phyloP scores from a whole-genome alignment of 2,888 invertebrate species.

The Galerucella calmariensis region DNA sequence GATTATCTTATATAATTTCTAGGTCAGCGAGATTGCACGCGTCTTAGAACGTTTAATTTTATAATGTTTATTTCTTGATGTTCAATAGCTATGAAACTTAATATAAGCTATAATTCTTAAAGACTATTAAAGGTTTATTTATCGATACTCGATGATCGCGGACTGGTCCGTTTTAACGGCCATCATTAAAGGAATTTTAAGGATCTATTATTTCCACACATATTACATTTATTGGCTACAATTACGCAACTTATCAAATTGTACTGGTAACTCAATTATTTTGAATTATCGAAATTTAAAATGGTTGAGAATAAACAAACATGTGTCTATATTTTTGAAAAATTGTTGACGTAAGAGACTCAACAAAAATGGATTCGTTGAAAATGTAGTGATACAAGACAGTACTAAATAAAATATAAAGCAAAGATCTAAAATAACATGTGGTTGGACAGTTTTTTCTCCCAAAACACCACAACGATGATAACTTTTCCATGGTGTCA shows the following conservation, averaged over 20 bases:
- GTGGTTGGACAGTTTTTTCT: too few relatives aligned
- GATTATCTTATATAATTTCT: constrained; percentile 55
- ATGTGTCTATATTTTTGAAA: too few relatives aligned
- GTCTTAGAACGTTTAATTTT: constrained; percentile 47
- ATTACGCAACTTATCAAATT: constrained; percentile 15
- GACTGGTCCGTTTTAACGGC: constrained; percentile 11
- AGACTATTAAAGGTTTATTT: constrained; percentile 27
- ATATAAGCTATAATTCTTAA: constrained; percentile 23
- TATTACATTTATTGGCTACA: constrained; percentile 16
- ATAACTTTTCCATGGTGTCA: too few relatives aligned
- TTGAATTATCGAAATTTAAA: background rate
- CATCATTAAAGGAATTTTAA: constrained; percentile 22
- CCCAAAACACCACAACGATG: too few relatives aligned
- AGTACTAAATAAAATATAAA: too few relatives aligned
- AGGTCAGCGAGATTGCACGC: constrained; percentile 51
- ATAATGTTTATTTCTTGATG: constrained; percentile 33
- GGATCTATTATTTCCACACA: constrained; percentile 24
- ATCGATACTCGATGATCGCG: constrained; percentile 21
- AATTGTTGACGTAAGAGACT: too few relatives aligned
- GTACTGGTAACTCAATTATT: constrained; percentile 1
- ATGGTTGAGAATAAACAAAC: background rate
- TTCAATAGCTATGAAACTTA: constrained; percentile 28
- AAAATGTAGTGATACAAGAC: too few relatives aligned
- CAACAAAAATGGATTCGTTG: too few relatives aligned
- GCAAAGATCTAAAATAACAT: too few relatives aligned